Conservation (phyloP, 1,140 invertebrate genomes). For the Cydia amplana region DNA sequence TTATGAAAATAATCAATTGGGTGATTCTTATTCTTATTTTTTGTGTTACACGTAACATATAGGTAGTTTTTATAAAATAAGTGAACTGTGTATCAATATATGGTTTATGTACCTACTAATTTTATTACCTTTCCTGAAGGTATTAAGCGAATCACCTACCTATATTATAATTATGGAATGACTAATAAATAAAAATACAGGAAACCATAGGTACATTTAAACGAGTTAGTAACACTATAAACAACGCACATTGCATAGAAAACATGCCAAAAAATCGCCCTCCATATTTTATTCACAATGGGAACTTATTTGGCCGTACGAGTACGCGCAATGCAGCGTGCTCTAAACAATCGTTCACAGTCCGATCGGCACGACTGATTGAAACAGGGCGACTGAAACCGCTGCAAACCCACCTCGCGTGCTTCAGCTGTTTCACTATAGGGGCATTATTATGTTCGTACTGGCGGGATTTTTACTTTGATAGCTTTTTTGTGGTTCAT, state of each 20-base stretch:
- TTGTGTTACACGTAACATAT: no score
- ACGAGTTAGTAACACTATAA: conserved; percentile 1
- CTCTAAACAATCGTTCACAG: conserved; percentile 15
- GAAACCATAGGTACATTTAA: not conserved
- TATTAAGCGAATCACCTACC: no score
- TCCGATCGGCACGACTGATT: conserved; percentile 17
- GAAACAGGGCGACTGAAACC: conserved; percentile 7
- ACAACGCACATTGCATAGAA: not conserved
- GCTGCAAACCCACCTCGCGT: conserved; percentile 9
- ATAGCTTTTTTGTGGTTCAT: not conserved
- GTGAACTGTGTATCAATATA: no score
- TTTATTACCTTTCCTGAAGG: no score
- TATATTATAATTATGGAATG: not conserved
- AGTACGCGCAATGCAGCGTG: conserved; percentile 15
- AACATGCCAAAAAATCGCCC: conserved; percentile 2
- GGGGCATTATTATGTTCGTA: not conserved
- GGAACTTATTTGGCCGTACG: conserved; percentile 12
- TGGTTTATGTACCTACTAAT: no score
- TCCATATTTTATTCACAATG: conserved; percentile 14
- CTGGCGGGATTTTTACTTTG: not conserved
- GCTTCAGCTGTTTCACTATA: not conserved
- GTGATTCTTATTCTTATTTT: no score
- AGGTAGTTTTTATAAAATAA: no score
- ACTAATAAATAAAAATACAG: not conserved
- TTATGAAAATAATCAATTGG: not conserved